Conservation (phyloP, 1,140 invertebrate species). For the Brachionus asplanchnoidis region DNA sequence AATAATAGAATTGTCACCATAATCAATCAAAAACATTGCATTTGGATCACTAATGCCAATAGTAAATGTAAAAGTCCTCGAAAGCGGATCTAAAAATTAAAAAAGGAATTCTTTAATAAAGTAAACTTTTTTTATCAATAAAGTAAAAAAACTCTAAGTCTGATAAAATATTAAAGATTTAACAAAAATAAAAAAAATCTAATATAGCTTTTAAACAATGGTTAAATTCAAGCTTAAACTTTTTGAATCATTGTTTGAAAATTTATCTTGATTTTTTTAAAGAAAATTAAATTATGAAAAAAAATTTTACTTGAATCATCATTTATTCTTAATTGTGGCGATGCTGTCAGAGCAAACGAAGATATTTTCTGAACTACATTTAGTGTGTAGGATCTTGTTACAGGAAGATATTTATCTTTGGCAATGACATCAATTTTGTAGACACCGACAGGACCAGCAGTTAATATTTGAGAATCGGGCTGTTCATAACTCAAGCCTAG, state of each 20-base stretch:
- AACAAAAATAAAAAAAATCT: no score
- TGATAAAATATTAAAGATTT: no score
- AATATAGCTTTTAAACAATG: no score
- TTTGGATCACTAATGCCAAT: background rate
- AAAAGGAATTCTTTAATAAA: background rate
- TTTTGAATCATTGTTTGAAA: no score
- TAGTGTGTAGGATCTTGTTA: background rate
- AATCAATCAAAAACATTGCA: background rate
- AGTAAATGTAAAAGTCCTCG: background rate
- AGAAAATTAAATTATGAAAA: no score
- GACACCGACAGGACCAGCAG: background rate
- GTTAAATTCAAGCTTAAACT: no score
- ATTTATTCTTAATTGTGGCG: background rate
- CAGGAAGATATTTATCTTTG: background rate
- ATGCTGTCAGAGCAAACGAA: background rate
- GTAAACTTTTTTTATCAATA: no score
- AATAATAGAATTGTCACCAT: background rate
- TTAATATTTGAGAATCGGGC: background rate
- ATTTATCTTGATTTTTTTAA: no score
- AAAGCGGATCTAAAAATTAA: background rate
- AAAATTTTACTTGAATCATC: background rate
- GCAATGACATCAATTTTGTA: background rate
- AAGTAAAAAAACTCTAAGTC: no score
- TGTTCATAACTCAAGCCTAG: background rate
- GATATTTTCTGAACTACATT: background rate